phyloP scores from a whole-genome alignment of 2,888 invertebrate species.

The Yponomeuta evonymella region DNA sequence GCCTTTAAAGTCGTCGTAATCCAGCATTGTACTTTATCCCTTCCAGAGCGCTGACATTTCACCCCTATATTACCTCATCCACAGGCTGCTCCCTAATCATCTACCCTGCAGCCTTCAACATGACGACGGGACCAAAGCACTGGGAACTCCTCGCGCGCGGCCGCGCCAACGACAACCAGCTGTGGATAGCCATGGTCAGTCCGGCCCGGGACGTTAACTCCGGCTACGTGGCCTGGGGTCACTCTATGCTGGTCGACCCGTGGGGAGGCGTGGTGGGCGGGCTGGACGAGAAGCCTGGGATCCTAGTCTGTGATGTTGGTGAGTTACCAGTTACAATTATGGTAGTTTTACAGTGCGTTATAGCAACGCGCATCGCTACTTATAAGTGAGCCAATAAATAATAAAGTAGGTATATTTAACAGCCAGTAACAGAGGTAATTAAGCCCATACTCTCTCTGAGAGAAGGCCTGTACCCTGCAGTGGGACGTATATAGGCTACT shows the following conservation, averaged over 20 bases:
- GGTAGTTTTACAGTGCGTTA: too few relatives aligned
- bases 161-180: conserved; percentile 92
- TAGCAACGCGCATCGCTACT: too few relatives aligned
- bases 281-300: conserved; percentile 82
- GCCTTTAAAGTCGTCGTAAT: too few relatives aligned
- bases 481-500: too few relatives aligned
- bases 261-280: conserved; percentile 85
- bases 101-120: conserved; percentile 97
- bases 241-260: conserved; percentile 88
- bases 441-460: too few relatives aligned
- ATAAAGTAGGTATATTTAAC: too few relatives aligned
- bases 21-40: too few relatives aligned
- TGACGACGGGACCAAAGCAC: conserved; percentile 96
- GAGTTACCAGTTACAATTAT: conserved; percentile 22
- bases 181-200: conserved; percentile 90
- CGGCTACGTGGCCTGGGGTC: conserved; percentile 92
- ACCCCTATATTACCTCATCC: conserved; percentile 7
- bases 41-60: too few relatives aligned
- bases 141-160: conserved; percentile 91
- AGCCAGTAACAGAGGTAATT: too few relatives aligned
- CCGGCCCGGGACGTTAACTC: conserved; percentile 85
- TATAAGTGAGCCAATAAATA: too few relatives aligned
- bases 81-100: conserved; percentile 89
- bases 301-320: conserved; percentile 87
- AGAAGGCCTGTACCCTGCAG: too few relatives aligned